Evolutionary conservation across 2,888 invertebrate genomes (phyloP), one percentile per base, ranked within the genome.

Genomic region (Drosophila tanythrix): DNA sequence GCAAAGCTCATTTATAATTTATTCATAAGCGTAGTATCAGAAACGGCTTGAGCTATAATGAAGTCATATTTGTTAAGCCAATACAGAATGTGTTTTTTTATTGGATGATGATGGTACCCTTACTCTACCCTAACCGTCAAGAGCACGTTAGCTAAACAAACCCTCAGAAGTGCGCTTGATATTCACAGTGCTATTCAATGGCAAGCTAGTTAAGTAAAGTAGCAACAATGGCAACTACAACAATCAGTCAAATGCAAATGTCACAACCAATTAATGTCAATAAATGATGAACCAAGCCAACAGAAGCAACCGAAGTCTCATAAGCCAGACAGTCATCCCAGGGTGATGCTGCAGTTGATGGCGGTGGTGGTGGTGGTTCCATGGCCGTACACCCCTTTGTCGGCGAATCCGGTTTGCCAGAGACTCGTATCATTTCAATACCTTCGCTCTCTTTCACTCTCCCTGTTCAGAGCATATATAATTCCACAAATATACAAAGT

Each of bases 251-350:
- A 84, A 91, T 89, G 88, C 91, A 90, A 90, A 91, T 91, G 91
- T 91, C 91, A 91, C 88, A 91, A 87, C 88, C 91, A 91, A 91
- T 91, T 91, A 91, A 90, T 91, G 91, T 91, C 91, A 91, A 90
- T 90, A 84, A 85, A 81, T 81, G 91, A 88, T 89, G 82, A 76
- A 57, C 78, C 74, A 63, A 74, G 74, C 50, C 56, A 70, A 74
- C 70, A 71, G 57, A 67, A 61, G 51, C 38, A 59, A 51, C 61
- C 65, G 55, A 58, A 70, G 61, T 57, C 68, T 59, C 35, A 52
- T 52, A 74, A 76, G 62, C 36, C 46, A 38, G 31, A 51, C 61
- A 36, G 43, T 61, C 48, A 18, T 70, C 58, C 36, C 63, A 64
- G 57, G 63, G 60, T 65, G 69, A 66, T 60, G 50, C 27, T 62